Evolutionary conservation across 2,888 invertebrate species (phyloP).

Genomic region (Drosophila leonis): DNA sequence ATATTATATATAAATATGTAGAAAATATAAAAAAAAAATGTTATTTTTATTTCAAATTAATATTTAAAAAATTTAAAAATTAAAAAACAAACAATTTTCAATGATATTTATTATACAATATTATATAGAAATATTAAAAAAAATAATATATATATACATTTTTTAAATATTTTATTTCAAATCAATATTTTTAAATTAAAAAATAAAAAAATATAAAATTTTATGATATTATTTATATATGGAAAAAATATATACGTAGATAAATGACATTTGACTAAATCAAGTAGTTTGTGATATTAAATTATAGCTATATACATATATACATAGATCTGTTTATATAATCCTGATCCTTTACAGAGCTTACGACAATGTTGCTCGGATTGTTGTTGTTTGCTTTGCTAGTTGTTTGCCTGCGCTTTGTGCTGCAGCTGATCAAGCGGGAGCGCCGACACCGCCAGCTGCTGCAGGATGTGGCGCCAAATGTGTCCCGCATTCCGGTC

Average conservation of each 20-base stretch:
- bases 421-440: slow-evolving; percentile 31
- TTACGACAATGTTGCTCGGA: slow-evolving; percentile 30
- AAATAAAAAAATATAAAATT: too few species aligned
- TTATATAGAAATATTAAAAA: neutral
- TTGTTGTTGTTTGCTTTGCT: slow-evolving; percentile 37
- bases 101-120: too few species aligned
- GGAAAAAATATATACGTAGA: too few species aligned
- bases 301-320: neutral
- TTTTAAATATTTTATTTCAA: too few species aligned
- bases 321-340: neutral
- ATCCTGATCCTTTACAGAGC: neutral
- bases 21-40: too few species aligned
- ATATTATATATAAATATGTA: too few species aligned
- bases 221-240: too few species aligned
- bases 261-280: neutral
- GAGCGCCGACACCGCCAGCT: slow-evolving; percentile 45
- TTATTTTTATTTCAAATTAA: too few species aligned
- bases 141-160: too few species aligned
- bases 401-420: slow-evolving; percentile 20
- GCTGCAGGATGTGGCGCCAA: slow-evolving; percentile 63
- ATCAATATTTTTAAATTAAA: too few species aligned
- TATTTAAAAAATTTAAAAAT: too few species aligned
- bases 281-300: neutral
- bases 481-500: slow-evolving; percentile 76
- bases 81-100: too few species aligned